Evolutionary conservation across 2,113 vertebrate species (phyloP), one percentile per base, ranked within the genome.

Genomic region (Chunga burmeisteri): DNA sequence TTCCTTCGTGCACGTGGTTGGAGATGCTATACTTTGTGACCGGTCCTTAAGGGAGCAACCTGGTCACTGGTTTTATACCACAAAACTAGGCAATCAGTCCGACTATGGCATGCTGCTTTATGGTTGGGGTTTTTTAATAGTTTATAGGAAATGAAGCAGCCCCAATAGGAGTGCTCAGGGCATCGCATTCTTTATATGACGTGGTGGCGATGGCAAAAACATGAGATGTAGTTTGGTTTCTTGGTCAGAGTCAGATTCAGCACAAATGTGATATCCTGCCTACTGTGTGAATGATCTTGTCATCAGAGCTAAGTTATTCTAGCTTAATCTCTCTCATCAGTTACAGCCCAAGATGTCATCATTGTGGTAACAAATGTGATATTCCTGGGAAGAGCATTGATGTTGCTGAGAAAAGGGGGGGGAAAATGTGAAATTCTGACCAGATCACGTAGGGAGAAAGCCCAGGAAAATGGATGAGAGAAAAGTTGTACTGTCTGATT

Each of bases 21-120:
- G 78, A 80, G 6, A 34, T 83, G 42, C 16, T 80, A 8, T 36
- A 22, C 22, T 42, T 56, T 70, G 36, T 58, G 21, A 68, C 14
- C 1, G 0, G 34, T 59, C 30, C 15, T 68, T 68, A 72, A 44
- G 13, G 19, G 7, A 83, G 38, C 27, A 77, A 65, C 2, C 3
- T 66, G 16, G 2, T 53, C 49, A 61, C 38, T 2, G 1, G 6
- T 88, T 90, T 90, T 56, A 62, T 9, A 20, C 14, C 18, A n/a
- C 34, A 61, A n/a, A 40, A 25, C 30, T 40, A 71, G 22, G 12
- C 18, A 63, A 40, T 42, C 46, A 47, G 26, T 62, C 46, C 32
- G 30, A 16, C 21, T 53, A 29, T 4, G 2, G 16, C 15, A 58
- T 2, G 0, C 2, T 52, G 18, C 7, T 86, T 82, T 62, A 7